A percentile compares a stretch with the other conserved stretches of the same genome.
Conservation (phyloP, 2,113 vertebrate genomes). For the Anthoscopus minutus region DNA sequence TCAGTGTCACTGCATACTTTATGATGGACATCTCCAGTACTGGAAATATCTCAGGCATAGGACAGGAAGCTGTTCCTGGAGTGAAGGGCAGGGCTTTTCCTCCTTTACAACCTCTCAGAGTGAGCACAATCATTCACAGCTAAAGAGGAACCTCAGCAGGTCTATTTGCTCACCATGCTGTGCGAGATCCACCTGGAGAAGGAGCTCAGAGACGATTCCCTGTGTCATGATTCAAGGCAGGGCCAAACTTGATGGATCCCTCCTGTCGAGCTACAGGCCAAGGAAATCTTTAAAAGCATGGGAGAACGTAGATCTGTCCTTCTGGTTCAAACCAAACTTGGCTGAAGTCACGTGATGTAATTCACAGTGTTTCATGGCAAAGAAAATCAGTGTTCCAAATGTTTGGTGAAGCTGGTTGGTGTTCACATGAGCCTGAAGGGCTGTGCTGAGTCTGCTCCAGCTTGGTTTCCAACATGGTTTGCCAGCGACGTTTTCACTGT, state of each 20-base stretch:
- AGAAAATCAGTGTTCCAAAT: neutral
- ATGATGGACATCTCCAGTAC: neutral
- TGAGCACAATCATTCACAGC: neutral
- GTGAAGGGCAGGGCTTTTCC: neutral
- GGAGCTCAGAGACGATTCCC: neutral
- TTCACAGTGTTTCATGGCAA: neutral
- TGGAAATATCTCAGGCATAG: neutral
- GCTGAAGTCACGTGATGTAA: neutral
- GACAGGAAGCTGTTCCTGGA: neutral
- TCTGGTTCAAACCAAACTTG: neutral
- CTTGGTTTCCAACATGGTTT: neutral
- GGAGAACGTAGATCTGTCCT: neutral
- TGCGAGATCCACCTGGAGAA: neutral
- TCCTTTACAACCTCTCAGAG: neutral
- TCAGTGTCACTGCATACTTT: neutral
- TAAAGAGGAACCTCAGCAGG: neutral
- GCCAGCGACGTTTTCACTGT: fast-evolving
- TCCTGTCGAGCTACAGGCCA: neutral
- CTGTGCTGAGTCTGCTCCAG: neutral
- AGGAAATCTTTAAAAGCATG: neutral
- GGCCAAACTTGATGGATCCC: neutral
- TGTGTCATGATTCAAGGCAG: fast-evolving
- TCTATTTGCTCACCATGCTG: neutral
- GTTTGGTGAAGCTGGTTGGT: neutral
- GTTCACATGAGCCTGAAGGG: neutral